Percentiles rank a stretch among this genome's conserved stretches.
These are phyloP conservation scores for Drosophila leontia DNA, from an alignment of 1,140 invertebrate genomes.

Conservation along the genomic window DNA sequence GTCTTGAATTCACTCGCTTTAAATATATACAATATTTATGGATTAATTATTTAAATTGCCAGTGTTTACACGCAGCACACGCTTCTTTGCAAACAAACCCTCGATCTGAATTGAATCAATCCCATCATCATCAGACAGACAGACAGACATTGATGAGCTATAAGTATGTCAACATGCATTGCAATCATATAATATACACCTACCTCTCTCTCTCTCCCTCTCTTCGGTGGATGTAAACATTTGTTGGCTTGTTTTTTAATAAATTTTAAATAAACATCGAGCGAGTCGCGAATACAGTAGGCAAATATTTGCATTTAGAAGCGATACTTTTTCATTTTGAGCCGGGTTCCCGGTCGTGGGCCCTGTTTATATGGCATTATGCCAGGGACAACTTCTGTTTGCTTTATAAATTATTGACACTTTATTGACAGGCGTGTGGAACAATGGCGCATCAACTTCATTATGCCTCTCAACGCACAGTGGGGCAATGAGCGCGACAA, in stretches of 20 bases:
- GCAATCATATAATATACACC: slow-evolving; percentile 71
- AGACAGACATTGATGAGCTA: slow-evolving; percentile 70
- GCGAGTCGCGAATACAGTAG: slow-evolving; percentile 48
- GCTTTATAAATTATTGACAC: slow-evolving; percentile 84
- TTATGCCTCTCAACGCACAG: slow-evolving; percentile 60
- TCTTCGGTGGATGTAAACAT: slow-evolving; percentile 24
- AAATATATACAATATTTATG: slow-evolving; percentile 63
- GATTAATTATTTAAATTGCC: slow-evolving; percentile 78
- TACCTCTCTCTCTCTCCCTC: background rate
- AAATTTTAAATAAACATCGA: slow-evolving; percentile 79
- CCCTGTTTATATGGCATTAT: slow-evolving; percentile 65
- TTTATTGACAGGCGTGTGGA: slow-evolving; percentile 71
- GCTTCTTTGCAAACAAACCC: slow-evolving; percentile 49
- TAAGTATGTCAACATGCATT: slow-evolving; percentile 79
- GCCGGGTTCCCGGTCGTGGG: slow-evolving; percentile 13
- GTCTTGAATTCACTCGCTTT: slow-evolving; percentile 34
- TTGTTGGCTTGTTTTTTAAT: slow-evolving; percentile 73
- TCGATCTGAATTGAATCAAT: slow-evolving; percentile 44
- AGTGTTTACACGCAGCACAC: slow-evolving; percentile 63
- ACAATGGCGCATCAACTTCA: slow-evolving; percentile 47
- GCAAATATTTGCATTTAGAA: slow-evolving; percentile 81
- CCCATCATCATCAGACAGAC: slow-evolving; percentile 16
- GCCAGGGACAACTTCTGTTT: slow-evolving; percentile 70
- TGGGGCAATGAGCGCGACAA: slow-evolving; percentile 47
- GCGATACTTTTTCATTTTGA: slow-evolving; percentile 32